Evolutionary conservation across 2,113 vertebrate species (phyloP).

Genomic region (Machaerirhynchus nigripectus): DNA sequence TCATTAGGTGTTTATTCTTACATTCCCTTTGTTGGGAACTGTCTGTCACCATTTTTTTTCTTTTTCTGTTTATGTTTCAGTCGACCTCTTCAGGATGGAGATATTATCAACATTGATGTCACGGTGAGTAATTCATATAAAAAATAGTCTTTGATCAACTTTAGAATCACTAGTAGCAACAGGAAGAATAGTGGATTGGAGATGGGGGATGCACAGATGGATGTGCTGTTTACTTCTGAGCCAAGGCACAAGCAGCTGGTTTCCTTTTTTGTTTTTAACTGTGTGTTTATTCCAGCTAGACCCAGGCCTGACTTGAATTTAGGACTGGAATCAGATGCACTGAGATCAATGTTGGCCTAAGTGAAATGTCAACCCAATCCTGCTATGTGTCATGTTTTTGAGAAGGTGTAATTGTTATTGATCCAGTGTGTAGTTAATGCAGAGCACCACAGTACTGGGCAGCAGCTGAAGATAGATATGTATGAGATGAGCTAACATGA

Average conservation of each 20-base stretch:
- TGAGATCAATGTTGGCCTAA: slow-evolving; percentile 96
- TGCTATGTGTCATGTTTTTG: slow-evolving; percentile 95
- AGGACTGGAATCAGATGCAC: slow-evolving; percentile 92
- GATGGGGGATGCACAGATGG: slow-evolving; percentile 81
- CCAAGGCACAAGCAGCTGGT: slow-evolving; percentile 84
- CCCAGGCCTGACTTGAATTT: slow-evolving; percentile 87
- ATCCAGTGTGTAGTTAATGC: slow-evolving; percentile 98
- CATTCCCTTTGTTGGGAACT: slow-evolving; percentile 77
- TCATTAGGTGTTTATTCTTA: slow-evolving; percentile 82
- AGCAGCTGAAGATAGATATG: slow-evolving; percentile 91
- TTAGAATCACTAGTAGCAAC: slow-evolving; percentile 78
- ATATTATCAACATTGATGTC: slow-evolving; percentile 91
- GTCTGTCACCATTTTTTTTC: slow-evolving; percentile 66
- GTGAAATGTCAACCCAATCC: slow-evolving; percentile 95
- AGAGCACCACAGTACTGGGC: slow-evolving; percentile 86
- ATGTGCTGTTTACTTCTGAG: slow-evolving; percentile 89
- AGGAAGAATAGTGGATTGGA: slow-evolving; percentile 87
- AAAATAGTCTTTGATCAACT: slow-evolving; percentile 85
- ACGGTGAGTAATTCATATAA: slow-evolving; percentile 81
- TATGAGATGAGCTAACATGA: slow-evolving; percentile 96
- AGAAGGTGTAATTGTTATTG: slow-evolving; percentile 99
- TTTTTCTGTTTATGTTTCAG: slow-evolving; percentile 80
- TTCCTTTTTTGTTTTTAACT: slow-evolving; percentile 90
- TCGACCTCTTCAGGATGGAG: slow-evolving; percentile 83
- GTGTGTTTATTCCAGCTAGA: slow-evolving; percentile 85